Evolutionary conservation across 2,888 invertebrate genomes (phyloP), one percentile per base, ranked within the genome.

Genomic region (Cactoblastis cactorum): DNA sequence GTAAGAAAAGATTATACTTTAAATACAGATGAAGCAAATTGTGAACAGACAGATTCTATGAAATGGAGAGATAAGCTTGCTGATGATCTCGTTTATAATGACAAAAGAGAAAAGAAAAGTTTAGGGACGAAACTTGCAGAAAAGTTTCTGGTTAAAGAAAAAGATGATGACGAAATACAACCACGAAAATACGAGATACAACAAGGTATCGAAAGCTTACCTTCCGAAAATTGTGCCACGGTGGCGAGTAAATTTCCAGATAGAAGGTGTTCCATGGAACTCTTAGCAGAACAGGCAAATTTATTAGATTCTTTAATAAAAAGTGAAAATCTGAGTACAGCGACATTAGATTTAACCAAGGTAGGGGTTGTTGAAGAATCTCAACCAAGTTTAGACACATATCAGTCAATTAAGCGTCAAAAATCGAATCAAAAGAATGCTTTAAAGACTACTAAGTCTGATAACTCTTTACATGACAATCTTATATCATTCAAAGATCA

Each of bases 101-200:
- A 83, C 32, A 86, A 87, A 74, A 76, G 85, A 82, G 80, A 92
- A 80, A 92, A 92, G 67, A 94, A 94, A 71, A 91, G 93, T 0
- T 91, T 94, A 1, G 95, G 95, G 0, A 95, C 95, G 58, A 85
- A 94, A 59, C 82, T 96, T 50, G 91, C 94, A 15, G 95, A 96
- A 76, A 95, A 95, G 71, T 94, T 94, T 69, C 80, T 92, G 38
- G 92, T 95, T 19, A 92, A 91, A 64, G 92, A 94, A 65, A 88
- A 91, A 66, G 78, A 90, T 63, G 73, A 74, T 22, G 75, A 77
- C 24, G 71, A 39, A 48, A 58, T 46, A 51, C 33, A 45, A 52
- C 39, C 48, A 55, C 57, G 49, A 48, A 55, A 35, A 53, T 53
- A 41, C 51, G 49, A 45, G 55, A 52, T 41, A 56, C 58, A 47